Evolutionary conservation across 2,113 vertebrate genomes (phyloP), one percentile per base, ranked within the genome.

Genomic region (Bubo scandiacus): DNA sequence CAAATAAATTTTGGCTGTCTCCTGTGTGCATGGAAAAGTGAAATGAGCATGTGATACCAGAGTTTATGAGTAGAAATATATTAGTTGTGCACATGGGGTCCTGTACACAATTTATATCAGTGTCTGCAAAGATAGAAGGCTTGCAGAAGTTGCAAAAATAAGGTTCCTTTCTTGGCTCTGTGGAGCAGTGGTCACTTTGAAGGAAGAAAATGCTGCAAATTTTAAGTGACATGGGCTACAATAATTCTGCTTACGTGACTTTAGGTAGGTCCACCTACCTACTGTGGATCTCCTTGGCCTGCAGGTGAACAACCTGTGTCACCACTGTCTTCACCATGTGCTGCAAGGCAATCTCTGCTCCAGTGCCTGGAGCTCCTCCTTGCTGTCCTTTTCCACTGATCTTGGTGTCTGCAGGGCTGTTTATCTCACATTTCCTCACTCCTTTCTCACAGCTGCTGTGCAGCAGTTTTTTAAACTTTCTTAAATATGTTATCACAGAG

Each of bases 381-480:
- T 3, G 7, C 8, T 3, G 4, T 79, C 25, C 10, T 22, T 47
- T 27, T 72, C 38, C 27, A 67, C 8, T 9, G 10, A 27, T 9
- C 3, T 63, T 13, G 1, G 3, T 54, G 6, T 15, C 42, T 72
- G 42, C 16, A 59, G 18, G 6, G n/a, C 4, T 86, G 4, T 27
- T 62, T 52, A 8, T 43, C 22, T 55, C 5, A 29, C 14, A 13
- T 26, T 9, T 74, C 40, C 12, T 74, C 30, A 38, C 7, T 79
- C 21, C 20, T 30, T 2, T 43, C 9, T 52, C 36, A 52, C 6
- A 59, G 7, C 9, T 62, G 49, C 25, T 52, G 25, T 52, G 20
- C 5, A 42, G 6, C 4, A 2, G 0, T 3, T 82, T 3, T 91
- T 82, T 45, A 40, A 1, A 3, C 13, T 58, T 66, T 62, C 52